Evolutionary conservation across 2,797 vertebrate species (phyloP), one percentile per base, ranked within the genome.

Genomic region (Mormyrus hasselquistii): DNA sequence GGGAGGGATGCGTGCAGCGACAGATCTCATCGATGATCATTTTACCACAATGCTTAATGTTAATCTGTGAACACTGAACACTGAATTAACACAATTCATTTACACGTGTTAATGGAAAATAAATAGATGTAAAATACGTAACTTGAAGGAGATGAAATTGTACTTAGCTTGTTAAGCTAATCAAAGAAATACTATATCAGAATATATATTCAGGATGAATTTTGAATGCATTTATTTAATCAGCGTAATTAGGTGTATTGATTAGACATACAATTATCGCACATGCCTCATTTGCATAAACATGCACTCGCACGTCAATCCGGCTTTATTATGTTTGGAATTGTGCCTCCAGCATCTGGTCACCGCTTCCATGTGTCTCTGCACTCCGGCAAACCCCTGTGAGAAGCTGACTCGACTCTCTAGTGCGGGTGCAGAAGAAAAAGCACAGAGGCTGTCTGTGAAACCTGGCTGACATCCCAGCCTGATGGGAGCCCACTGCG

Each of bases 241-340:
- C 65, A 73, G 69, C 34, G 34, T 76, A 76, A 76, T 41, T 38
- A 76, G 69, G 34, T 44, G 41, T 82, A 82, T 82, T 82, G 76
- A 82, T 82, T 44, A 44, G 76, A 82, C 41, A 47, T 82, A 47
- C 19, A 47, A 82, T 82, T 47, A 82, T 82, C 1, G 19, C 76
- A 82, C 76, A 82, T 82, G 76, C 76, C 76, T 44, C 76, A 82
- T 47, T 47, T 47, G 47, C 41, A 82, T 82, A 82, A 82, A 82
- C 76, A 82, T 82, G 76, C 76, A 82, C 19, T 22, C 5, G 6
- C 16, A 82, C 41, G 19, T 82, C 76, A 82, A 10, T 82, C 76
- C 2, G 5, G 41, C 10, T 22, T 47, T 47, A 47, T 82, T 47
- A 82, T 55, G 29, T 86, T 9, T 55, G 49, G 50, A 55, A 38